phyloP scores from a whole-genome alignment of 2,888 invertebrate species.

The Erebia epiphron region DNA sequence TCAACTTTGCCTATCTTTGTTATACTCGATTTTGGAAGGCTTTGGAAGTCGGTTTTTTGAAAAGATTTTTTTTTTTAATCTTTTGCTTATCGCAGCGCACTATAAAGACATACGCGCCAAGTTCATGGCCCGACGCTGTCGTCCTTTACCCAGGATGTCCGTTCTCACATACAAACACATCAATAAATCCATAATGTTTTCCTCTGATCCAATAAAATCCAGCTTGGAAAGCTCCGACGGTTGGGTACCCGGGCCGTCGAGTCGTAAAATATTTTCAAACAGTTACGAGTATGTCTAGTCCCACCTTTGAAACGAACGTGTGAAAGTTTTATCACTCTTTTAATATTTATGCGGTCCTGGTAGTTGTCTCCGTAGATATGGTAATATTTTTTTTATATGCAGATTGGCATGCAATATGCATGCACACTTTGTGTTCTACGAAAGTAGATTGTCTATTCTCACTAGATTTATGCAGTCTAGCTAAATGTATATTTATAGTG shows the following conservation, averaged over 20 bases:
- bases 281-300: neutral
- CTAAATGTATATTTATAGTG: neutral
- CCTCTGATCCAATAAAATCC: conserved; percentile 16
- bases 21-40: no score
- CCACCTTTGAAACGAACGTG: conserved; percentile 15
- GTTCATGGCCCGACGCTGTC: neutral
- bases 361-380: neutral
- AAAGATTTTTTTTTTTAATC: no score
- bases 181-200: conserved; percentile 18
- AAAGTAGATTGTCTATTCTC: neutral
- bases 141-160: neutral
- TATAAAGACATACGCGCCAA: neutral
- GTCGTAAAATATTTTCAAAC: conserved; percentile 12
- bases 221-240: neutral
- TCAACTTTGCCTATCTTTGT: no score
- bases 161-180: conserved; percentile 6
- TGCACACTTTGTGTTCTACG: neutral
- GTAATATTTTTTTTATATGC: neutral
- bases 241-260: neutral
- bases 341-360: conserved; percentile 11
- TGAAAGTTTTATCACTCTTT: conserved; percentile 19
- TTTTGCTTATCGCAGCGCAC: no score
- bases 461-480: neutral
- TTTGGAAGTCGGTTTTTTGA: no score
- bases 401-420: neutral